Base-by-base conservation (phyloP, 2,113 vertebrate genomes). In the Ramphastos sulfuratus region DNA sequence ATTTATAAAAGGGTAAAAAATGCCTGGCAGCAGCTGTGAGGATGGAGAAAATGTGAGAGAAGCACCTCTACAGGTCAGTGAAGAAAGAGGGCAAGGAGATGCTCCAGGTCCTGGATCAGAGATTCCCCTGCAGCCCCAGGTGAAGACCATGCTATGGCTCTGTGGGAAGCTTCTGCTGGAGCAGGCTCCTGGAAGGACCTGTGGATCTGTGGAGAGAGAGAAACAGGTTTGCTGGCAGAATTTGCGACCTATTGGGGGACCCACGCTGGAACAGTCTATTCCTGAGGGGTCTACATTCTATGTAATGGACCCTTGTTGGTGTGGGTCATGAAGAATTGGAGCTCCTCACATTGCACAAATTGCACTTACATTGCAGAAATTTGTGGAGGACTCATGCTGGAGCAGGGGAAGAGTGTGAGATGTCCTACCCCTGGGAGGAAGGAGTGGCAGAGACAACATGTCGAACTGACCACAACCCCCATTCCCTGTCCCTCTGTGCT, bases 211-310 rank as follows among this genome's bases (percentile, higher is more conserved):
- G 0, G 30, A 30, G 60, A 63, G 60, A 63, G 23, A 15, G 60
- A 15, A 74, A 11, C 13, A 70, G 9, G 21, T 5, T 50, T 25
- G 33, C 77, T 74, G 44, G 5, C 16, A 79, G 30, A 8, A 6
- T 4, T 59, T 82, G 31, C 21, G 15, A 58, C 14, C 9, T 12
- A 2, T 0, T 0, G 0, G 25, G 35, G 5, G 8, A 44, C 2
- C 4, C n/a, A n/a, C 0, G 0, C 37, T 28, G 13, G 30, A 33
- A 7, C 12, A 21, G 52, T 21, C 50, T 9, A 4, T 24, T 52
- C 19, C 27, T 33, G 24, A 56, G 56, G 76, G 16, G 25, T 50
- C 48, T n/a, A 11, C 8, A 63, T 2, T 20, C 60, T 39, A 30
- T 20, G 17, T 12, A 50, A 50, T 24, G 48, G 48, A 50, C 11